Percentiles rank a stretch among this genome's conserved stretches.
phyloP scores from a whole-genome alignment of 2,888 invertebrate species.

The Drosophila flavopinicola region DNA sequence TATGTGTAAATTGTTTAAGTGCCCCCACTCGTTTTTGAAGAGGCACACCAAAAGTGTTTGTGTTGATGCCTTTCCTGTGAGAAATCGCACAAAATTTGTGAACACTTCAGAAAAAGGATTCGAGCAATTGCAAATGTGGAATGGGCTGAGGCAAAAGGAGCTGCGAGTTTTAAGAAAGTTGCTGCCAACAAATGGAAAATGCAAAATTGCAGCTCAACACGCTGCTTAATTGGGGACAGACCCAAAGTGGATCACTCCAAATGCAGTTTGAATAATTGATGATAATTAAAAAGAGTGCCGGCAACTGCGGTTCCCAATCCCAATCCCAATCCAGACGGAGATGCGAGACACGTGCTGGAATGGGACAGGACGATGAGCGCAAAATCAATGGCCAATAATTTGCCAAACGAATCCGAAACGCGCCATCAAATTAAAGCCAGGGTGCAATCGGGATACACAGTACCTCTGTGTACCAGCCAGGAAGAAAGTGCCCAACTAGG shows the following conservation, averaged over 20 bases:
- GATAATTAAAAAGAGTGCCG: slow-evolving; percentile 81
- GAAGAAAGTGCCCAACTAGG: no score
- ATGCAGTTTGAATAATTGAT: slow-evolving; percentile 84
- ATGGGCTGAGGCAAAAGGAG: slow-evolving; percentile 1
- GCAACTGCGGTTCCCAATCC: slow-evolving; percentile 31
- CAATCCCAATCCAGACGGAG: no score
- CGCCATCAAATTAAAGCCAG: slow-evolving; percentile 54
- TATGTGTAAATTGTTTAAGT: slow-evolving; percentile 53
- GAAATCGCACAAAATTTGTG: slow-evolving; percentile 81
- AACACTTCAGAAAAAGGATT: slow-evolving; percentile 61
- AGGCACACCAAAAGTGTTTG: slow-evolving; percentile 82
- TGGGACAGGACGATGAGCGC: slow-evolving; percentile 4
- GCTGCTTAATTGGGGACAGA: slow-evolving; percentile 69
- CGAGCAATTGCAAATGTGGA: background rate
- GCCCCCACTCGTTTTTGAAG: slow-evolving; percentile 37
- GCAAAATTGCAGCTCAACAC: slow-evolving; percentile 41
- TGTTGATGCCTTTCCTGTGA: slow-evolving; percentile 84
- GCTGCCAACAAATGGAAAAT: slow-evolving; percentile 13
- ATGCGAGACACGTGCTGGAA: slow-evolving; percentile 30
- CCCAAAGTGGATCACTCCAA: slow-evolving; percentile 84
- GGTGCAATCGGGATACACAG: background rate
- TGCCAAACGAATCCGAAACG: slow-evolving; percentile 72
- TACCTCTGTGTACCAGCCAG: slow-evolving; percentile 5
- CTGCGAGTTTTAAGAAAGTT: background rate
- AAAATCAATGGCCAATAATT: slow-evolving; percentile 82